A percentile compares a stretch with the other conserved stretches of the same genome.
These are phyloP conservation scores for Drosophila dunni DNA, from an alignment of 1,140 invertebrate genomes.

Conservation along the genomic window DNA sequence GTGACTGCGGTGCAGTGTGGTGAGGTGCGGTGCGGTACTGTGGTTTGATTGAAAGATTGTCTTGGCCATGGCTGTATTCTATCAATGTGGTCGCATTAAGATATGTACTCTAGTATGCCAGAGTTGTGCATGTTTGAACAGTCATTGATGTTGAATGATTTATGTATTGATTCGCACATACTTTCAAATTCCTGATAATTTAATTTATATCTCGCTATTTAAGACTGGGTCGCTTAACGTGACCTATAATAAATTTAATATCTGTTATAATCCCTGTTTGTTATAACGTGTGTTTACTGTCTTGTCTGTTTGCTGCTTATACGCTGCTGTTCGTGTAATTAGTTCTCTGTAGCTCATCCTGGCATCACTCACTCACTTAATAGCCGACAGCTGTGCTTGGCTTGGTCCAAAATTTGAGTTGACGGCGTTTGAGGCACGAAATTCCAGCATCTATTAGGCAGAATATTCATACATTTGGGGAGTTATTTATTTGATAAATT, in stretches of 20 bases:
- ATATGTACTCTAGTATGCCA: not conserved
- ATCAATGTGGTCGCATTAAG: slow-evolving; percentile 49
- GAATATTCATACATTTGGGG: not conserved
- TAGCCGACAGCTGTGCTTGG: slow-evolving; percentile 29
- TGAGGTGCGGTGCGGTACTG: slow-evolving; percentile 44
- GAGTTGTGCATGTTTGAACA: slow-evolving; percentile 38
- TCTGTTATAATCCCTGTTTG: not conserved
- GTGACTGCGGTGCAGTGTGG: slow-evolving; percentile 3
- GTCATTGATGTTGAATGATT: slow-evolving; percentile 30
- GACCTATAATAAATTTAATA: not conserved
- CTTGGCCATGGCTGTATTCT: slow-evolving; percentile 28
- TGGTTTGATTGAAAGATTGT: slow-evolving; percentile 75
- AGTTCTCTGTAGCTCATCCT: slow-evolving; percentile 21
- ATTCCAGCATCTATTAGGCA: not conserved
- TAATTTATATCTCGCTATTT: not conserved
- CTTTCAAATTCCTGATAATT: not conserved
- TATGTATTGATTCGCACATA: slow-evolving; percentile 22
- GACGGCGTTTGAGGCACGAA: not conserved
- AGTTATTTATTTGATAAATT: too few relatives aligned
- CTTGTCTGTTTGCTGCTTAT: not conserved
- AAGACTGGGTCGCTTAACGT: not conserved
- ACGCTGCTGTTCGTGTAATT: slow-evolving; percentile 26
- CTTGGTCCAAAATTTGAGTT: not conserved
- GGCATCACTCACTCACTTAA: slow-evolving; percentile 10
- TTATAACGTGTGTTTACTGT: not conserved